A percentile compares a stretch with the other conserved stretches of the same genome.
Conservation (phyloP, 1,140 invertebrate genomes). For the Aradophagus sp. region DNA sequence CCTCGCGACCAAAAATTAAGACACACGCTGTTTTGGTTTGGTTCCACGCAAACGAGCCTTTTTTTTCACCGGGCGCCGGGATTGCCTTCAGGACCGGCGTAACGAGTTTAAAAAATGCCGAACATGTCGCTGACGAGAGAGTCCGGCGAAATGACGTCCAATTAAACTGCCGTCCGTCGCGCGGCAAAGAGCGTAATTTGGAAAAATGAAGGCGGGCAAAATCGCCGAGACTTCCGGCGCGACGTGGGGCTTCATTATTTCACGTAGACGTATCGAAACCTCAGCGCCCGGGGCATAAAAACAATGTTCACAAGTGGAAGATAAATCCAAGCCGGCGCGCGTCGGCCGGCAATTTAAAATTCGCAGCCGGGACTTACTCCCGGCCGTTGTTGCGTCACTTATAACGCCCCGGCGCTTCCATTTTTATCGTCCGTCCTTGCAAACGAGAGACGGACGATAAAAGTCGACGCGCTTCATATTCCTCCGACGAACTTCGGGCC, state of each 20-base stretch:
- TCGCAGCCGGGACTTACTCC: slow-evolving; percentile 48
- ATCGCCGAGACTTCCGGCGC: slow-evolving; percentile 5
- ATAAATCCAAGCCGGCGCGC: slow-evolving; percentile 18
- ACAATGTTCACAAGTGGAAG: slow-evolving; percentile 32
- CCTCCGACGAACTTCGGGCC: slow-evolving; percentile 42
- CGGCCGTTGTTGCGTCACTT: slow-evolving; percentile 41
- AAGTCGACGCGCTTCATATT: slow-evolving; percentile 54
- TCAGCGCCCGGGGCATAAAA: slow-evolving; percentile 30
- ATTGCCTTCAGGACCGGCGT: no score
- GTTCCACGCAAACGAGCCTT: no score
- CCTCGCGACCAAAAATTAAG: no score
- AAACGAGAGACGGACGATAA: slow-evolving; percentile 47
- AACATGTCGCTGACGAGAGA: not conserved
- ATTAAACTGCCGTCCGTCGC: no score
- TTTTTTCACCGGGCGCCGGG: no score
- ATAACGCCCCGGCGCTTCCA: slow-evolving; percentile 39
- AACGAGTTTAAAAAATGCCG: no score
- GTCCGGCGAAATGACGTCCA: not conserved
- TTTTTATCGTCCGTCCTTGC: slow-evolving; percentile 51
- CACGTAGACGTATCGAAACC: slow-evolving; percentile 12
- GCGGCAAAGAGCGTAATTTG: slow-evolving; percentile 1
- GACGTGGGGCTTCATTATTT: slow-evolving; percentile 25
- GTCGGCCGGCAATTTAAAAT: slow-evolving; percentile 50
- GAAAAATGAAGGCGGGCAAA: slow-evolving; percentile 18
- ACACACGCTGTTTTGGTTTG: no score